Percentiles rank a stretch among this genome's conserved stretches.
phyloP scores from a whole-genome alignment of 2,888 invertebrate species.

The Hydroisotoma schaefferi region DNA sequence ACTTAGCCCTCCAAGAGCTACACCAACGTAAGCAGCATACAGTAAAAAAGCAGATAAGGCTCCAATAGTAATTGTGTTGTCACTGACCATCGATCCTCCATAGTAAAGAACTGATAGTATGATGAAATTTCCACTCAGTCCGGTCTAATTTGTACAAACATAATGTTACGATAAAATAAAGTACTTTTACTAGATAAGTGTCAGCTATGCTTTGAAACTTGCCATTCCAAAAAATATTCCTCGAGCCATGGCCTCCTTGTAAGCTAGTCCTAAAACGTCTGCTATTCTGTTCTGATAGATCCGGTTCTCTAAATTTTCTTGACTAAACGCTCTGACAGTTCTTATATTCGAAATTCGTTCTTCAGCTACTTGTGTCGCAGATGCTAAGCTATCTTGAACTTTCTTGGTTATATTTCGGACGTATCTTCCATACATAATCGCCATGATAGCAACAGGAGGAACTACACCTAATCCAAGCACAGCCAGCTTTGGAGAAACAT shows the following conservation, averaged over 20 bases:
- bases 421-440: slow-evolving; percentile 77
- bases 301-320: slow-evolving; percentile 72
- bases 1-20: slow-evolving; percentile 84
- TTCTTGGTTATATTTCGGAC: slow-evolving; percentile 77
- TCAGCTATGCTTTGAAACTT: slow-evolving; percentile 47
- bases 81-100: slow-evolving; percentile 83
- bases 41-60: slow-evolving; percentile 88
- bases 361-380: slow-evolving; percentile 72
- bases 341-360: slow-evolving; percentile 87
- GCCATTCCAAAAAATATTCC: slow-evolving; percentile 90
- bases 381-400: slow-evolving; percentile 66
- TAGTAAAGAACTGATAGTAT: slow-evolving; percentile 87
- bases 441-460: slow-evolving; percentile 81
- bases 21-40: slow-evolving; percentile 89
- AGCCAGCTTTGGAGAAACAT: slow-evolving; percentile 84
- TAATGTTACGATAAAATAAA: slow-evolving; percentile 25
- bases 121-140: slow-evolving; percentile 83
- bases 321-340: slow-evolving; percentile 89
- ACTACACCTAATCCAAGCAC: slow-evolving; percentile 81
- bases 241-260: slow-evolving; percentile 80
- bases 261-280: slow-evolving; percentile 70
- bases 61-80: slow-evolving; percentile 74
- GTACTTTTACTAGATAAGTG: background rate
- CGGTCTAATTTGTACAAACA: slow-evolving; percentile 59
- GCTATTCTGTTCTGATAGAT: slow-evolving; percentile 66